Percentiles rank a stretch among this genome's conserved stretches.
Evolutionary conservation across 2,797 vertebrate genomes (phyloP).

Genomic region (Lacerta viridis): DNA sequence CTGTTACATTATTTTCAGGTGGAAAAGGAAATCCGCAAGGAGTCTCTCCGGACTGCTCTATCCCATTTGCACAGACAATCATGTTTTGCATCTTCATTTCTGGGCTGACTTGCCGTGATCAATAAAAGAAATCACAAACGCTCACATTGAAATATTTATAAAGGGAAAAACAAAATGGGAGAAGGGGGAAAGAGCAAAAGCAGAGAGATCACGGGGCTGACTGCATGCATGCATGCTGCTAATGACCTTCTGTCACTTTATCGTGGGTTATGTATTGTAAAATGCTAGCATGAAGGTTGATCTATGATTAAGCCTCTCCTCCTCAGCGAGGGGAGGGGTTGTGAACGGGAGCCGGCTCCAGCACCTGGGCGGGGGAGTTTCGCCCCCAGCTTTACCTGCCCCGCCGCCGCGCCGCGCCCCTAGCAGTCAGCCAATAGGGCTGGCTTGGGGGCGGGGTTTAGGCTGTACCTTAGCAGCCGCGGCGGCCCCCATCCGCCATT

Average conservation of each 20-base stretch:
- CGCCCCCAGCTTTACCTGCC: too few relatives aligned
- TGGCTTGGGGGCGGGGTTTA: too few relatives aligned
- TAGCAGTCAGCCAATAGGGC: too few relatives aligned
- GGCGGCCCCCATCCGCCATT: too few relatives aligned
- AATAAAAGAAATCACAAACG: conserved; percentile 51
- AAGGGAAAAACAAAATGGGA: neutral
- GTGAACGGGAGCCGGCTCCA: too few relatives aligned
- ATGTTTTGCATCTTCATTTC: conserved; percentile 14
- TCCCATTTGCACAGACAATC: conserved; percentile 45
- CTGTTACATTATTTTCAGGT: conserved; percentile 48
- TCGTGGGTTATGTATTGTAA: neutral
- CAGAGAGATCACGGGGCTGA: conserved; percentile 28
- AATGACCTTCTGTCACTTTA: neutral
- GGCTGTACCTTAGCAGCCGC: too few relatives aligned
- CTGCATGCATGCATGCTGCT: neutral
- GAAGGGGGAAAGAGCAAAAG: neutral
- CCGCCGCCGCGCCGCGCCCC: too few relatives aligned
- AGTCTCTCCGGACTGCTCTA: conserved; percentile 20
- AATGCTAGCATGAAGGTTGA: neutral
- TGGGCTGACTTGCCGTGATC: conserved; percentile 29
- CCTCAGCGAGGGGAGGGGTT: too few relatives aligned
- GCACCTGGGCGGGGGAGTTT: too few relatives aligned
- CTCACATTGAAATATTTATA: conserved; percentile 46
- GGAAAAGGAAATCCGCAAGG: conserved; percentile 35
- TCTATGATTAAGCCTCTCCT: too few relatives aligned